phyloP scores from a whole-genome alignment of 2,797 vertebrate species.

The Lithobates sylvaticus region DNA sequence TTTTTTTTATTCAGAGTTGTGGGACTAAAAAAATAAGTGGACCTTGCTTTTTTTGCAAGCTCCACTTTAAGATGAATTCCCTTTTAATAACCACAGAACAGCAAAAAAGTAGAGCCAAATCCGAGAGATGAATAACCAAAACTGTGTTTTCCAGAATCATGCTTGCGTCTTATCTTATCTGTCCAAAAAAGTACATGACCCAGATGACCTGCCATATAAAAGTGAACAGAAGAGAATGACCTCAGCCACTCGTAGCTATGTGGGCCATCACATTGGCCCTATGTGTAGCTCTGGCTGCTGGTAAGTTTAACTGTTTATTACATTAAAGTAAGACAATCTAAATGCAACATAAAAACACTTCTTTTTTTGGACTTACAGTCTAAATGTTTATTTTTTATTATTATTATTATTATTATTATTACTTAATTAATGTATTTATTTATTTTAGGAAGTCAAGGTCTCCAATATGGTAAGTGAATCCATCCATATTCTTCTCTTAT shows the following conservation, averaged over 20 bases:
- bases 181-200: conserved; percentile 65
- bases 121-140: background rate
- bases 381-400: background rate
- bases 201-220: conserved; percentile 67
- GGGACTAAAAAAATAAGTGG: too few relatives aligned
- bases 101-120: background rate
- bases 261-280: conserved; percentile 65
- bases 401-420: background rate
- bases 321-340: background rate
- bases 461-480: conserved; percentile 70
- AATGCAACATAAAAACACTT: background rate
- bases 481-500: too few relatives aligned
- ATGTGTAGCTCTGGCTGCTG: conserved; percentile 66
- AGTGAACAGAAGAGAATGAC: conserved; percentile 38
- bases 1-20: too few relatives aligned
- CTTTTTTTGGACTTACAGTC: too few relatives aligned
- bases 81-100: too few relatives aligned
- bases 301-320: conserved; percentile 65
- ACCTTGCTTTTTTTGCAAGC: too few relatives aligned
- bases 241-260: conserved; percentile 68
- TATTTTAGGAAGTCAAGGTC: conserved; percentile 63
- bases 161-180: conserved; percentile 5
- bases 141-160: background rate
- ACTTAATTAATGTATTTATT: conserved; percentile 32
- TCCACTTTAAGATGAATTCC: too few relatives aligned